A percentile compares a stretch with the other conserved stretches of the same genome.
Conservation (phyloP, 2,888 invertebrate genomes). For the Glaucopsyche alexis region DNA sequence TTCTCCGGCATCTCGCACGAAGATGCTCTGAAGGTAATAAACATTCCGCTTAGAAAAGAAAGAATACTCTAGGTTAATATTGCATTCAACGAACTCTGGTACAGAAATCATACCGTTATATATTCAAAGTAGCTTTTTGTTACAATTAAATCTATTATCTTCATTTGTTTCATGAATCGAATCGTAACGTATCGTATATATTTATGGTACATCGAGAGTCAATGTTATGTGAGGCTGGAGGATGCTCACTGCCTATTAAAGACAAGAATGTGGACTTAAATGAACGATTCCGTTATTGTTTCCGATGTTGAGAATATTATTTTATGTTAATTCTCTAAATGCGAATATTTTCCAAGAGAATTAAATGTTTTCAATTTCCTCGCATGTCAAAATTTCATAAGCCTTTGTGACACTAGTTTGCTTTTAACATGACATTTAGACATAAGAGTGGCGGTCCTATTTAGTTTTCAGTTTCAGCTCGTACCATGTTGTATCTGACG, state of each 20-base stretch:
- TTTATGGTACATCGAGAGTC: too few species aligned
- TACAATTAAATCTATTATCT: too few species aligned
- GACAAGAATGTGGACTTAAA: neutral
- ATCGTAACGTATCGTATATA: too few species aligned
- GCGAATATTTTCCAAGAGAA: neutral
- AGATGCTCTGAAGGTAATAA: slow-evolving; percentile 91
- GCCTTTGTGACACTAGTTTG: slow-evolving; percentile 5
- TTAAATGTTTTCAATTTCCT: neutral
- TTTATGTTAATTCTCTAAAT: neutral
- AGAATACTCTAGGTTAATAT: too few species aligned
- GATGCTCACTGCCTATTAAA: neutral
- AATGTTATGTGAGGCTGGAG: too few species aligned
- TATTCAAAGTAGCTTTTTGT: too few species aligned
- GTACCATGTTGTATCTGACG: slow-evolving; percentile 1
- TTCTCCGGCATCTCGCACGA: slow-evolving; percentile 95
- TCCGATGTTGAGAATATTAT: neutral
- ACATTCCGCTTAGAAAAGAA: neutral
- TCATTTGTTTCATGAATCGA: too few species aligned
- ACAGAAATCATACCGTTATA: too few species aligned
- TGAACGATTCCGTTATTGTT: neutral
- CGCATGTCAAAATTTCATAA: neutral
- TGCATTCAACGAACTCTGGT: too few species aligned
- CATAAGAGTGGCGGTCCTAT: slow-evolving; percentile 9
- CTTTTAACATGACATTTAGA: slow-evolving; percentile 17
- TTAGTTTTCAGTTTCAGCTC: neutral